These are phyloP conservation scores for Tor tambroides DNA, from an alignment of 2,113 vertebrate species.

Conservation along the genomic window DNA sequence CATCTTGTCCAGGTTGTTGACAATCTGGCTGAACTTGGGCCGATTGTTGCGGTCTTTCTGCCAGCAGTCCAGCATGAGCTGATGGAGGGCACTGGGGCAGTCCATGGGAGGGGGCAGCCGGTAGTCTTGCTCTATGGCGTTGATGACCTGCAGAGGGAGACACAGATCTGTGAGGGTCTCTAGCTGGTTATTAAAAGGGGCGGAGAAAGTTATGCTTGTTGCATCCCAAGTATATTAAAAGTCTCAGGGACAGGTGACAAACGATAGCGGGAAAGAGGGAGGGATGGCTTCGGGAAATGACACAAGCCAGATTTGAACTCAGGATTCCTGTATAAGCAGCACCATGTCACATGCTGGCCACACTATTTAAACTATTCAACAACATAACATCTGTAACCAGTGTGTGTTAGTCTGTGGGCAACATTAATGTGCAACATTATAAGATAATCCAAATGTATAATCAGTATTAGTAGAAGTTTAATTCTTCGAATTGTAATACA, in stretches of 20 bases:
- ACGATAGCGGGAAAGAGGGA: neutral
- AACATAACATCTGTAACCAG: neutral
- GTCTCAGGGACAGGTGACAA: neutral
- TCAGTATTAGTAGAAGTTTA: neutral
- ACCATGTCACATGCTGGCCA: neutral
- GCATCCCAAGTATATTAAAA: conserved; percentile 2
- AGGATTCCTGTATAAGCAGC: neutral
- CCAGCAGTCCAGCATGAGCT: conserved; percentile 99
- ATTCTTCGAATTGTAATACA: neutral
- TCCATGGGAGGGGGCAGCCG: conserved; percentile 96
- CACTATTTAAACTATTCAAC: neutral
- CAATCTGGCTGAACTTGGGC: conserved; percentile 96
- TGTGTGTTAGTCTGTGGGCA: neutral
- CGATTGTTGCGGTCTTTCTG: conserved; percentile 97
- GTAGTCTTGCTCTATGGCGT: conserved; percentile 97
- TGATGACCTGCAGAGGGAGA: conserved; percentile 87
- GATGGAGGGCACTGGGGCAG: conserved; percentile 94
- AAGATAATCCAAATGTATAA: neutral
- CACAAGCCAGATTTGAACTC: neutral
- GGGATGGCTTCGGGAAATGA: neutral
- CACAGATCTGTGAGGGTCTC: conserved; percentile 63
- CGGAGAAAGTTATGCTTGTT: conserved; percentile 2
- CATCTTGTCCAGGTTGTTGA: conserved; percentile 99
- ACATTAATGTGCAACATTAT: neutral
- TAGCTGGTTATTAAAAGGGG: neutral